Percentiles rank a stretch among this genome's conserved stretches.
Evolutionary conservation across 2,113 vertebrate genomes (phyloP).

Genomic region (Eulemur macaco): DNA sequence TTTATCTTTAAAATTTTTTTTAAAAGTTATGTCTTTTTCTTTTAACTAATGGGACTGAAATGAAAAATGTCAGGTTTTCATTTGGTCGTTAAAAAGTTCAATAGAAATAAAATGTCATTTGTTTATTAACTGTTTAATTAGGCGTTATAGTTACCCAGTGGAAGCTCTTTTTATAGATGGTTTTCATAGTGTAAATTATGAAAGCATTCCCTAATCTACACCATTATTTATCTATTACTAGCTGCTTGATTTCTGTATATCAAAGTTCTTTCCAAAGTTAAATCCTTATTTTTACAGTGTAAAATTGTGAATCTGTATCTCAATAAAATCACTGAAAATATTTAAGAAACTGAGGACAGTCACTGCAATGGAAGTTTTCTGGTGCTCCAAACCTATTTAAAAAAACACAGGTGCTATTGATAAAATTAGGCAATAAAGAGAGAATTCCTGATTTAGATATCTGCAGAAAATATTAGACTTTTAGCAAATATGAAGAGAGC

Average conservation of each 20-base stretch:
- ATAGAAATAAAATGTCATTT: not conserved
- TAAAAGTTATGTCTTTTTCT: not conserved
- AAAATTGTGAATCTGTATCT: not conserved
- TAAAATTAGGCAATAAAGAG: slow-evolving; percentile 41
- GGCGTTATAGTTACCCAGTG: not conserved
- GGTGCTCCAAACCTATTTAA: not conserved
- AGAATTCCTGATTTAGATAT: slow-evolving; percentile 16
- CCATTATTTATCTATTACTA: slow-evolving; percentile 24
- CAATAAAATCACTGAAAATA: slow-evolving; percentile 21
- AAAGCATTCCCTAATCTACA: slow-evolving; percentile 30
- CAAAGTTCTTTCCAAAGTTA: slow-evolving; percentile 15
- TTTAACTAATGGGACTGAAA: not conserved
- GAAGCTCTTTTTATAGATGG: not conserved
- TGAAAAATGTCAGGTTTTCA: slow-evolving; percentile 23
- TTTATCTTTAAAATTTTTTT: not conserved
- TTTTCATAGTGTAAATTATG: slow-evolving; percentile 31
- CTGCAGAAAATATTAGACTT: not conserved
- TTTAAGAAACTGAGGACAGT: slow-evolving; percentile 35
- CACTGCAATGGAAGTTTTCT: not conserved
- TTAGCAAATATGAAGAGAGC: not conserved
- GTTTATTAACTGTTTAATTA: slow-evolving; percentile 39
- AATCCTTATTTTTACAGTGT: slow-evolving; percentile 15
- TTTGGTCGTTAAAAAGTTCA: slow-evolving; percentile 51
- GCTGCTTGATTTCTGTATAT: slow-evolving; percentile 20
- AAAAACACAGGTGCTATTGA: not conserved